These are phyloP conservation scores for Iphiclides podalirius DNA, from an alignment of 2,888 invertebrate species.

Conservation along the genomic window DNA sequence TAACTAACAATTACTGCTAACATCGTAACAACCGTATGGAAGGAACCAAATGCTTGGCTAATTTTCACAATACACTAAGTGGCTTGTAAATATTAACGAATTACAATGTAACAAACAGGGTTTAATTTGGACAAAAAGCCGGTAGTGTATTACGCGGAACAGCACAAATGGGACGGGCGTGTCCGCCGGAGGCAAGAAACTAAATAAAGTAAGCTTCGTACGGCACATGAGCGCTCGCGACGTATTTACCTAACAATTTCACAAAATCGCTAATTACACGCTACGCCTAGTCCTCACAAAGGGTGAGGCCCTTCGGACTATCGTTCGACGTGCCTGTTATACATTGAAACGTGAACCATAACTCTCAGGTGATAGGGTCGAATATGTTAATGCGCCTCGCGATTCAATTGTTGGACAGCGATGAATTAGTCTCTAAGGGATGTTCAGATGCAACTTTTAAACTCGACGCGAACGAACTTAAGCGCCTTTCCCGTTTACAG, in stretches of 20 bases:
- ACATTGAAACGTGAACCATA: conserved; percentile 36
- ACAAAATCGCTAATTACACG: conserved; percentile 75
- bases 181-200: conserved; percentile 35
- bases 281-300: conserved; percentile 65
- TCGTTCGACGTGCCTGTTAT: conserved; percentile 32
- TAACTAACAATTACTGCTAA: too few relatives aligned
- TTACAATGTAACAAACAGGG: conserved; percentile 11
- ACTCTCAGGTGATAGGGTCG: conserved; percentile 26
- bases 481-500: conserved; percentile 23
- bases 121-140: conserved; percentile 9
- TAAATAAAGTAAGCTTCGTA: conserved; percentile 39
- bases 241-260: conserved; percentile 74
- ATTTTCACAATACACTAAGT: neutral
- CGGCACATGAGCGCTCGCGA: conserved; percentile 37
- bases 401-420: conserved; percentile 36
- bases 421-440: conserved; percentile 72
- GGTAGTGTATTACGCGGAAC: conserved; percentile 11
- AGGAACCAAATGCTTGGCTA: too few relatives aligned
- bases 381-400: conserved; percentile 30
- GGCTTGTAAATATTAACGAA: conserved; percentile 8
- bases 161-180: conserved; percentile 20
- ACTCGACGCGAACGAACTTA: conserved; percentile 34
- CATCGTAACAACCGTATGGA: too few relatives aligned
- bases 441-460: conserved; percentile 68
- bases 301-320: conserved; percentile 47